Evolutionary conservation across 2,797 vertebrate species (phyloP).

Genomic region (Enteromius afrohamiltoni): DNA sequence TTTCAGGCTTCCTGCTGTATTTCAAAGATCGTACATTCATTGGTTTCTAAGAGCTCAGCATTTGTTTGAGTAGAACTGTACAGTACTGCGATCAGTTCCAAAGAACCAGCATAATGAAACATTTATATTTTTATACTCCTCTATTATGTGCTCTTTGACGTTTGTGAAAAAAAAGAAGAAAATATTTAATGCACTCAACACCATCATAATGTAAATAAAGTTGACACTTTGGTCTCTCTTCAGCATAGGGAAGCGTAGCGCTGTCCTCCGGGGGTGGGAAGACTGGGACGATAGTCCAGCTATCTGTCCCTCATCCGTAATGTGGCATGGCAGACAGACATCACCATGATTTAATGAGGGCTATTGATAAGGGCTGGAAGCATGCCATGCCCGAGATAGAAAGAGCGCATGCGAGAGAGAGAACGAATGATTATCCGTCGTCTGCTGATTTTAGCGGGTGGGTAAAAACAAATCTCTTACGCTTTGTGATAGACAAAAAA

Average conservation of each 20-base stretch:
- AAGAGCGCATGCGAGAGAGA: slow-evolving; percentile 38
- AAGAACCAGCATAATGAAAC: background rate
- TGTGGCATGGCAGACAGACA: slow-evolving; percentile 45
- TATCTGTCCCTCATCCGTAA: slow-evolving; percentile 41
- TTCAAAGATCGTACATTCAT: background rate
- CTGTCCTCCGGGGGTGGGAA: slow-evolving; percentile 15
- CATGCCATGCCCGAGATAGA: slow-evolving; percentile 71
- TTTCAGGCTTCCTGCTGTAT: background rate
- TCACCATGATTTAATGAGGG: slow-evolving; percentile 53
- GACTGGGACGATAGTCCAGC: slow-evolving; percentile 25
- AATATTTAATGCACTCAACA: slow-evolving; percentile 1
- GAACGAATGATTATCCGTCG: slow-evolving; percentile 9
- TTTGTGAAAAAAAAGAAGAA: background rate
- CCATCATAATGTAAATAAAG: slow-evolving; percentile 39
- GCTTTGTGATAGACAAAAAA: background rate
- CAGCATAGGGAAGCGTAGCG: background rate
- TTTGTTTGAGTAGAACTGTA: background rate
- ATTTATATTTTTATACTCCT: background rate
- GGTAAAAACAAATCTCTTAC: slow-evolving; percentile 20
- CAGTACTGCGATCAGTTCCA: background rate
- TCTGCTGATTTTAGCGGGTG: slow-evolving; percentile 19
- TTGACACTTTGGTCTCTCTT: slow-evolving; percentile 39
- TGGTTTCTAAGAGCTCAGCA: background rate
- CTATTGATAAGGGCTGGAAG: slow-evolving; percentile 74
- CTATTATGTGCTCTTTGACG: background rate